These are phyloP conservation scores for Ormyrus thymus DNA, from an alignment of 2,888 invertebrate genomes.

Conservation along the genomic window DNA sequence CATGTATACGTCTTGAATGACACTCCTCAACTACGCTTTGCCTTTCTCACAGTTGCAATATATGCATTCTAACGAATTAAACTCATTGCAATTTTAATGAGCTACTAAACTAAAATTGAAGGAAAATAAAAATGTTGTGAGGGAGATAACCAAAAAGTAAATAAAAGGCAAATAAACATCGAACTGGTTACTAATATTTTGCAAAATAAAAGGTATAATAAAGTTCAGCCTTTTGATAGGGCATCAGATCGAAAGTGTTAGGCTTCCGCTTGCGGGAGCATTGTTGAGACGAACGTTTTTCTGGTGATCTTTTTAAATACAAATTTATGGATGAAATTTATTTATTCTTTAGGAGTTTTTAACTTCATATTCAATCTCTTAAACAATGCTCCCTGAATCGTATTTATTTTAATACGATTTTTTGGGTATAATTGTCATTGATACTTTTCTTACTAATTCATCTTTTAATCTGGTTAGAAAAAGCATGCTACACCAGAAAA, in stretches of 20 bases:
- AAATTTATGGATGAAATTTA: not conserved
- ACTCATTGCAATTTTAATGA: not conserved
- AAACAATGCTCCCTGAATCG: conserved; percentile 17
- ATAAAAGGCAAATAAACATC: conserved; percentile 25
- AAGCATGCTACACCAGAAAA: conserved; percentile 70
- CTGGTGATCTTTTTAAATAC: not conserved
- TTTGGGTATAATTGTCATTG: conserved; percentile 33
- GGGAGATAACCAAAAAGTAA: conserved; percentile 19
- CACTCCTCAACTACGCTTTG: conserved; percentile 55
- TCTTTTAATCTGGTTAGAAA: conserved; percentile 59
- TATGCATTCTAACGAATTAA: conserved; percentile 27
- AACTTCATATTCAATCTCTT: not conserved
- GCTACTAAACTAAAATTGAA: conserved; percentile 13
- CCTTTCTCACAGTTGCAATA: conserved; percentile 27
- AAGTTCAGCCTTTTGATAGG: conserved; percentile 31
- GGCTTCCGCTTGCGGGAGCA: conserved; percentile 24
- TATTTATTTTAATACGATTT: conserved; percentile 13
- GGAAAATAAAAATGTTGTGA: conserved; percentile 5
- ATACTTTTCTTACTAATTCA: conserved; percentile 12
- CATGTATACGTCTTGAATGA: conserved; percentile 56
- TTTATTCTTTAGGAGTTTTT: not conserved
- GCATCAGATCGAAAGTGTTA: conserved; percentile 25
- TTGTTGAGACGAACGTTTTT: conserved; percentile 25
- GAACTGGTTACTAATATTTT: not conserved
- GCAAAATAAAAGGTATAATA: conserved; percentile 23